Percentiles rank a stretch among this genome's conserved stretches.
phyloP scores from a whole-genome alignment of 2,888 invertebrate genomes.

The Cephus runcator region DNA sequence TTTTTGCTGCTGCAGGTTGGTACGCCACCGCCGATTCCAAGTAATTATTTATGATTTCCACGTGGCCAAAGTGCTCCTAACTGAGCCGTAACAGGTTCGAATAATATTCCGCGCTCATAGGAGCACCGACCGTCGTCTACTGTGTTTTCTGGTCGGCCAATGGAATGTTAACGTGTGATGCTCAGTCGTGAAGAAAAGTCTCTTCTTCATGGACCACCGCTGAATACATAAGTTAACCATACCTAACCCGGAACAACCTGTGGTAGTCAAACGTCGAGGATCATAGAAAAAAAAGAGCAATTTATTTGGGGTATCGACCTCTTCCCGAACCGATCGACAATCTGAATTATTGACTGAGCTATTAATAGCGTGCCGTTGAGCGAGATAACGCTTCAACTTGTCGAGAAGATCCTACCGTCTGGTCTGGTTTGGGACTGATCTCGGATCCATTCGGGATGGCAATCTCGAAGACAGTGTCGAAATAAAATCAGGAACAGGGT shows the following conservation, averaged over 20 bases:
- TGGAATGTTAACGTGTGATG: background rate
- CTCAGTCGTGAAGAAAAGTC: background rate
- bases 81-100: background rate
- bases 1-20: background rate
- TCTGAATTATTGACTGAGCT: background rate
- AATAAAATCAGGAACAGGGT: background rate
- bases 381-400: background rate
- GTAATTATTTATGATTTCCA: conserved; percentile 1
- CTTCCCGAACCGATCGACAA: background rate
- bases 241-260: background rate
- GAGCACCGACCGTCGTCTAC: background rate
- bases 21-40: background rate
- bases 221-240: background rate
- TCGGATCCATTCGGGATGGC: background rate
- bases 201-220: background rate
- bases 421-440: background rate
- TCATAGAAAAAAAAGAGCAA: background rate
- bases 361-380: background rate
- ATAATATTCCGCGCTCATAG: background rate
- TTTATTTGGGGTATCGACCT: background rate
- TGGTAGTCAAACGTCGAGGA: background rate
- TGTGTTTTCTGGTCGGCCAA: background rate
- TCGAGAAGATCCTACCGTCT: background rate
- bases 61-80: background rate
- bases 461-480: background rate